These are phyloP conservation scores for Drosophila punjabiensis DNA, from an alignment of 1,140 invertebrate genomes.

Conservation along the genomic window DNA sequence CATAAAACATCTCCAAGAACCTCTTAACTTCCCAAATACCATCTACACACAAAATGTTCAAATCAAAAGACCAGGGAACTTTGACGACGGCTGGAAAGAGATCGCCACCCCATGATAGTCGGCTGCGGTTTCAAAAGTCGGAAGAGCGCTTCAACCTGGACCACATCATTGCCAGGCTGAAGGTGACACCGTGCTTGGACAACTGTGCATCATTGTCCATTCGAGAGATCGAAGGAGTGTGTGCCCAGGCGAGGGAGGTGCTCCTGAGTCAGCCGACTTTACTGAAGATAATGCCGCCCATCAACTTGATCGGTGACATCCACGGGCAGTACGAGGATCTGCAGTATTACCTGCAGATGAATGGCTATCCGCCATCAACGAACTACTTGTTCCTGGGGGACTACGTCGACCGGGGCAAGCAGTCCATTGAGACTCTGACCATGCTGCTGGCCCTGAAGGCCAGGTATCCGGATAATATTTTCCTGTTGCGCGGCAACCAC, in stretches of 20 bases:
- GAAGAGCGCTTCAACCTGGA: constrained; percentile 30
- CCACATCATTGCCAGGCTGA: constrained; percentile 45
- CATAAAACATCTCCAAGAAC: neutral
- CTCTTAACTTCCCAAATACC: neutral
- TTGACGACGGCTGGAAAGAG: neutral
- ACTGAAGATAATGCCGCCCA: constrained; percentile 97
- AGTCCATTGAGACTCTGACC: constrained; percentile 95
- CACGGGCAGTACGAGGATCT: constrained; percentile 99
- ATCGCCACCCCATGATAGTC: neutral
- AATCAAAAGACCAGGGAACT: neutral
- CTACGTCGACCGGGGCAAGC: constrained; percentile 94
- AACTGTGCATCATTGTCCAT: constrained; percentile 92
- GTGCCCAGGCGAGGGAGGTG: constrained; percentile 97
- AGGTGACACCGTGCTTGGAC: neutral
- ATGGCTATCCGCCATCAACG: constrained; percentile 98
- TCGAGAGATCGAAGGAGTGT: constrained; percentile 96
- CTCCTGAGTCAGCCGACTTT: constrained; percentile 98
- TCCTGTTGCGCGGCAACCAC: constrained; percentile 92
- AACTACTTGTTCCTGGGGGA: constrained; percentile 98
- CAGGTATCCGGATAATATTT: constrained; percentile 95
- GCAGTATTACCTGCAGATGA: constrained; percentile 98
- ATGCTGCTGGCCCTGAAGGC: constrained; percentile 98
- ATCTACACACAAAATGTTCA: neutral
- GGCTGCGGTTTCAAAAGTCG: neutral
- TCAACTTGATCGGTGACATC: constrained; percentile 99